Evolutionary conservation across 2,888 invertebrate species (phyloP).

Genomic region (Ctena decussata): DNA sequence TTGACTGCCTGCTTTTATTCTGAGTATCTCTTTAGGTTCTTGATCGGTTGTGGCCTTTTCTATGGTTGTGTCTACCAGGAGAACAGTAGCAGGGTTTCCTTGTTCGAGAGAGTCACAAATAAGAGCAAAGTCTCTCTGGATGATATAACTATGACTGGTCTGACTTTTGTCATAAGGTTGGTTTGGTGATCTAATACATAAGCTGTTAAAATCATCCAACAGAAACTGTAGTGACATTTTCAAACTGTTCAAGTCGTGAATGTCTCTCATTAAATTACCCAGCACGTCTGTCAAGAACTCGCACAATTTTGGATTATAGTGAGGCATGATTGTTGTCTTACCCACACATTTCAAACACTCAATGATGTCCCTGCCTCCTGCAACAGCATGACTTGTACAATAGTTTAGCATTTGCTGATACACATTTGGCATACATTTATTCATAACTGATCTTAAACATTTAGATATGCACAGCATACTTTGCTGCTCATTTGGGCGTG

Average conservation of each 20-base stretch:
- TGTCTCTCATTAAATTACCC: conserved; percentile 9
- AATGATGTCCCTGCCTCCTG: not conserved
- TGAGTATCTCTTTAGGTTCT: conserved; percentile 21
- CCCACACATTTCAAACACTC: conserved; percentile 32
- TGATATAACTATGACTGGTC: conserved; percentile 33
- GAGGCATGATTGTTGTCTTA: conserved; percentile 46
- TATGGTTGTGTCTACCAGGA: conserved; percentile 26
- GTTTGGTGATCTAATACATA: conserved; percentile 63
- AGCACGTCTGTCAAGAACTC: conserved; percentile 39
- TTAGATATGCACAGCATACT: conserved; percentile 16
- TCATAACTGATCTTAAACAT: conserved; percentile 1
- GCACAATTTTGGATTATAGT: conserved; percentile 41
- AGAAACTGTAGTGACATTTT: conserved; percentile 24
- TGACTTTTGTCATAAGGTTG: conserved; percentile 61
- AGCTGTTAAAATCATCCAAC: conserved; percentile 55
- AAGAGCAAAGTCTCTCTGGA: conserved; percentile 55
- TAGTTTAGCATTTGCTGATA: not conserved
- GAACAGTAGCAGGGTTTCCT: not conserved
- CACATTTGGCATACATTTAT: conserved; percentile 18
- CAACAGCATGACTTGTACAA: not conserved
- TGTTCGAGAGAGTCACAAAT: not conserved
- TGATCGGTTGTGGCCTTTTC: conserved; percentile 13
- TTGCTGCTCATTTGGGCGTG: not conserved
- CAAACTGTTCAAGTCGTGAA: not conserved
- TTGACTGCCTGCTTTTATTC: conserved; percentile 9